These are phyloP conservation scores for Uromys caudimaculatus DNA, from an alignment of 2,797 vertebrate species.

Conservation along the genomic window DNA sequence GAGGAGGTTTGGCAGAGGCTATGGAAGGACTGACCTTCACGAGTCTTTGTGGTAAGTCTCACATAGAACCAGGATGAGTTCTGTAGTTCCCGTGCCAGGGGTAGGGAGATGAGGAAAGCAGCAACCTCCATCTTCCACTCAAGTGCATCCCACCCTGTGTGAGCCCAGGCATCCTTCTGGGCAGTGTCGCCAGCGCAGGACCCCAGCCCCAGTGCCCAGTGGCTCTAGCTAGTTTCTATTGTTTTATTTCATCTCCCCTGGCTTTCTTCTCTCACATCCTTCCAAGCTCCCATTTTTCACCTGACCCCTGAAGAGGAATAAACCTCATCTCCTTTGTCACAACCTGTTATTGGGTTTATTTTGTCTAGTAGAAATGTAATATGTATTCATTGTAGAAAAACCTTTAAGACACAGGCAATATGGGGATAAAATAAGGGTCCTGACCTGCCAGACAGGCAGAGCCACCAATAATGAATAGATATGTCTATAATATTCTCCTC, in stretches of 20 bases:
- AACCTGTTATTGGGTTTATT: conserved; percentile 34
- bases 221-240: not conserved
- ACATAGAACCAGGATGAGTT: not conserved
- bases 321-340: not conserved
- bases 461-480: not conserved
- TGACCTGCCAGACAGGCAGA: not conserved
- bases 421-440: conserved; percentile 4
- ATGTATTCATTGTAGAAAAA: not conserved
- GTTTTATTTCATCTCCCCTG: not conserved
- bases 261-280: not conserved
- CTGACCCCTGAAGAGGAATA: not conserved
- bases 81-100: not conserved
- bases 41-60: not conserved
- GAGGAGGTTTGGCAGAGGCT: not conserved
- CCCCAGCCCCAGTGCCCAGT: not conserved
- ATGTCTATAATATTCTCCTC: not conserved
- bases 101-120: too few relatives aligned
- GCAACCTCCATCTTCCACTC: not conserved
- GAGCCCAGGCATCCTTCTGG: not conserved
- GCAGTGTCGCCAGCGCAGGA: not conserved
- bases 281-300: not conserved
- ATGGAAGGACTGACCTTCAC: not conserved
- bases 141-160: too few relatives aligned
- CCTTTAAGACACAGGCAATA: conserved; percentile 15
- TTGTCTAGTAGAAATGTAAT: not conserved